Conservation (phyloP, 1,140 invertebrate species). For the Drosophila quadrilineata region DNA sequence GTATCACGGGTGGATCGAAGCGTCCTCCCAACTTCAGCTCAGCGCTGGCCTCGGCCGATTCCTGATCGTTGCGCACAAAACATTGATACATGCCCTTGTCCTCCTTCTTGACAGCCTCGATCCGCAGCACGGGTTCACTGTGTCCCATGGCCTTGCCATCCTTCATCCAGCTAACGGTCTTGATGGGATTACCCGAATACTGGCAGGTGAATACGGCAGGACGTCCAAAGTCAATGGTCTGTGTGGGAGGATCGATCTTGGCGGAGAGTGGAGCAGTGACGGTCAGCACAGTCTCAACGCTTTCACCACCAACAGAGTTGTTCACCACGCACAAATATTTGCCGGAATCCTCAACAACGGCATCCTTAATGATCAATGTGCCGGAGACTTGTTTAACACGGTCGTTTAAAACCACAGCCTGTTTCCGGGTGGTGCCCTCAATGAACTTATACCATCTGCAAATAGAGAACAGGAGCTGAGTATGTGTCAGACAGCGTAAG, state of each 20-base stretch:
- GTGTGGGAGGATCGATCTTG: constrained; percentile 92
- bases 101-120: constrained; percentile 95
- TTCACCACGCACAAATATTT: constrained; percentile 97
- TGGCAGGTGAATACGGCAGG: constrained; percentile 94
- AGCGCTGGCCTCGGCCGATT: constrained; percentile 94
- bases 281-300: constrained; percentile 94
- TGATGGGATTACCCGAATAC: constrained; percentile 94
- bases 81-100: constrained; percentile 99
- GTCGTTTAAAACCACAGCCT: constrained; percentile 91
- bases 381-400: constrained; percentile 96
- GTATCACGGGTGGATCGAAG: constrained; percentile 94
- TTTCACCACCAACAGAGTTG: constrained; percentile 95
- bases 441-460: constrained; percentile 97
- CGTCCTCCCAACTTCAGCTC: constrained; percentile 96
- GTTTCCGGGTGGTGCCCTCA: constrained; percentile 90
- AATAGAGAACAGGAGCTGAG: constrained; percentile 24
- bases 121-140: constrained; percentile 89
- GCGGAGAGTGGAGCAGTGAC: constrained; percentile 94
- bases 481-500: neutral
- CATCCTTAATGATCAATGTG: constrained; percentile 94
- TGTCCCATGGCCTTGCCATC: constrained; percentile 92
- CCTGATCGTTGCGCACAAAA: constrained; percentile 95
- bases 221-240: constrained; percentile 95
- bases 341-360: constrained; percentile 94
- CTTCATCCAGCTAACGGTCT: constrained; percentile 95